Conservation (phyloP, 2,888 invertebrate species). For the Conomelus anceps region DNA sequence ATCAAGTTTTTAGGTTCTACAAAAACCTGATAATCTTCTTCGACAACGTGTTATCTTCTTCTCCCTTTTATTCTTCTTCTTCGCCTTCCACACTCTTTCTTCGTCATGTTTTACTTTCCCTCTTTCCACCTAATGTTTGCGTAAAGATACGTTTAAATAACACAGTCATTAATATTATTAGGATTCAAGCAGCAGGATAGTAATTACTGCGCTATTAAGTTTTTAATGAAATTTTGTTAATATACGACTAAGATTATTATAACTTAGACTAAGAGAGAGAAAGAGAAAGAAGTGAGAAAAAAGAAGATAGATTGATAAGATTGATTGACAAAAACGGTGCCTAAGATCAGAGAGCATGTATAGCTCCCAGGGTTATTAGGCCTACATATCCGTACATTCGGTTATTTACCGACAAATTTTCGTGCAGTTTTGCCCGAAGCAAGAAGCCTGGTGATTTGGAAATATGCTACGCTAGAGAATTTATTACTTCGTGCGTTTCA, state of each 20-base stretch:
- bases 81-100: too few relatives aligned
- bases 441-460: neutral
- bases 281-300: slow-evolving; percentile 15
- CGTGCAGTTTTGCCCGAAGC: neutral
- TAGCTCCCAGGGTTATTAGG: neutral
- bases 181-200: neutral
- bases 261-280: neutral
- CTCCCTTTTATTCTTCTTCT: neutral
- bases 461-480: neutral
- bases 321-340: neutral
- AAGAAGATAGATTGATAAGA: slow-evolving; percentile 4
- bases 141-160: neutral
- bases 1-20: neutral
- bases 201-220: neutral
- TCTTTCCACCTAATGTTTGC: neutral
- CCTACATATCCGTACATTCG: too few relatives aligned
- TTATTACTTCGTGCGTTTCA: neutral
- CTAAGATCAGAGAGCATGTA: neutral
- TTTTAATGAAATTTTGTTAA: neutral
- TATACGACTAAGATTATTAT: neutral
- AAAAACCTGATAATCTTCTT: neutral
- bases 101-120: neutral
- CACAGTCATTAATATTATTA: neutral
- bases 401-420: neutral
- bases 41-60: neutral